Base-by-base conservation (phyloP, 1,140 invertebrate genomes). In the Drosophila tani region DNA sequence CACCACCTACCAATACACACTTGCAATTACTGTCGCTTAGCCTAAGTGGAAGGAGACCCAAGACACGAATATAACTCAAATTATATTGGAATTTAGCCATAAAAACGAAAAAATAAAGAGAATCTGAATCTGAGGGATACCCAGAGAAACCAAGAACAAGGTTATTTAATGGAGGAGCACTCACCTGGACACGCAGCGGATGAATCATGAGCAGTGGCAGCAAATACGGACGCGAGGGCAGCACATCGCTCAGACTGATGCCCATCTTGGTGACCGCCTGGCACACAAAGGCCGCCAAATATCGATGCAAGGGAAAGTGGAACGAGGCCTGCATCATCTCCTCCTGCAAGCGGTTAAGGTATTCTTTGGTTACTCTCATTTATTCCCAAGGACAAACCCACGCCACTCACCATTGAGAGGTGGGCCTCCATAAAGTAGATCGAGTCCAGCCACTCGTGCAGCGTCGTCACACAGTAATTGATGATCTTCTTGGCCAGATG, bases 241-340 rank as follows among this genome's bases (percentile, higher is more conserved):
- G 93, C 49, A 99, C 94, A 77, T 97, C 96, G 43, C 95, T 94
- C 19, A 98, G 94, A 17, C 95, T 93, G 60, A 97, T 94, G 50
- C 95, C 96, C 94, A 99, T 97, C 91, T 96, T 94, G 75, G 96
- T 95, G 32, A 98, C 96, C 35, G 96, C 97, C 92, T 98, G 97
- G 90, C 97, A 97, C 74, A 99, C 95, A 92, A 99, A 98, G 9
- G 98, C 96, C 1, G 98, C 96, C 87, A 99, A 95, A 93, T 99
- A 99, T 17, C 98, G 96, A 94, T 99, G 98, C 59, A 99, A 94
- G 15, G 98, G 98, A 71, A 99, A 95, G 94, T 99, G 98, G 94
- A 99, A 99, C 24, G 98, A 98, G 40, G 98, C 95, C 94, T 98
- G 97, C 92, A 96, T 94, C 91, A 95, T 95, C 92, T 98, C 97